A percentile compares a stretch with the other conserved stretches of the same genome.
Evolutionary conservation across 2,113 vertebrate species (phyloP).

Genomic region (Puntigrus tetrazona): DNA sequence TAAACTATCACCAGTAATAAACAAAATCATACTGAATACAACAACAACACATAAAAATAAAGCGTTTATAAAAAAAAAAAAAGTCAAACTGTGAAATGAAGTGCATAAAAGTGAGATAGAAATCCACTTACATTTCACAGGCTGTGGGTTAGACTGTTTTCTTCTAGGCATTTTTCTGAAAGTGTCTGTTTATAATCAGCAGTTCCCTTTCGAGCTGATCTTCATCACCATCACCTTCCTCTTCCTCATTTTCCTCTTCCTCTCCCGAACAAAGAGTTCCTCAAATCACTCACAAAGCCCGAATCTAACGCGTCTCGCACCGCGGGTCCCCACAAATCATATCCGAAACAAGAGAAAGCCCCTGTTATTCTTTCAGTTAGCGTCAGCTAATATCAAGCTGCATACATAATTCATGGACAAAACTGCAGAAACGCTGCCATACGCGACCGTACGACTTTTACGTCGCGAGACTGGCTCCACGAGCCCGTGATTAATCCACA

Average conservation of each 20-base stretch:
- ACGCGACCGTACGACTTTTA: not conserved
- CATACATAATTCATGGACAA: no score
- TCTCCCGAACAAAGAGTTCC: conserved; percentile 55
- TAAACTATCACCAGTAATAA: not conserved
- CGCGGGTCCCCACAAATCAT: not conserved
- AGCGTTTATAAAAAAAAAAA: no score
- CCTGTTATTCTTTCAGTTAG: not conserved
- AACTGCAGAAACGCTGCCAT: not conserved
- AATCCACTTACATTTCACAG: conserved; percentile 84
- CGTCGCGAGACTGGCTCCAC: not conserved
- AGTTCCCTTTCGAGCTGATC: conserved; percentile 56
- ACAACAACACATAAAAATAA: no score
- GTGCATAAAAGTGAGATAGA: not conserved
- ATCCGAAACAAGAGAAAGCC: not conserved
- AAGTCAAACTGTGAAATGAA: not conserved
- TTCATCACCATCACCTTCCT: conserved; percentile 52
- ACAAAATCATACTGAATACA: not conserved
- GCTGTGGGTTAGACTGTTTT: conserved; percentile 92
- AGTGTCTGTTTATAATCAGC: conserved; percentile 64
- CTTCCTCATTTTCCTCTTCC: conserved; percentile 62
- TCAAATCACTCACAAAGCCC: conserved; percentile 23
- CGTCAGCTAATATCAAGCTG: conserved; percentile 13
- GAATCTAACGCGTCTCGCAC: not conserved
- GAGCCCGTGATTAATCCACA: not conserved
- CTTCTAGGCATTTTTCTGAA: conserved; percentile 84